These are phyloP conservation scores for Protonibea diacanthus DNA, from an alignment of 2,797 vertebrate species.

Conservation along the genomic window DNA sequence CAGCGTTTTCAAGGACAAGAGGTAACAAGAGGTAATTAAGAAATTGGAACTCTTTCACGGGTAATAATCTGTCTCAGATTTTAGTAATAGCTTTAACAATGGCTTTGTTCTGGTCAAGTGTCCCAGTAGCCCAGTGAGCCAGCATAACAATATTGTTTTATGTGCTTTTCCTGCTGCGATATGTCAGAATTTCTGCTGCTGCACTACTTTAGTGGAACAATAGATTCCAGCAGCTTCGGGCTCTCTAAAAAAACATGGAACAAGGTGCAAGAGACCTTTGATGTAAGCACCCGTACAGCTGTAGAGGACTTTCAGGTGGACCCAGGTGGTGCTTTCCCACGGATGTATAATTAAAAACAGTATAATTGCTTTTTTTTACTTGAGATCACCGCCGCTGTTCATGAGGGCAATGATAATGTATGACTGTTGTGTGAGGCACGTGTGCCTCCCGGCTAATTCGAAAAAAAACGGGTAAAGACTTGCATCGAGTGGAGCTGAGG, in stretches of 20 bases:
- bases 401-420: background rate
- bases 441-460: background rate
- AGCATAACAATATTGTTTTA: background rate
- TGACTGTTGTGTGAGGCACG: background rate
- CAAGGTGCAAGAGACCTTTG: too few species aligned
- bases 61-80: background rate
- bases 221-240: background rate
- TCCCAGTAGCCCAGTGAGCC: background rate
- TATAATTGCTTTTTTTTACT: background rate
- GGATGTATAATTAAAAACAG: background rate
- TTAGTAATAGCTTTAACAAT: background rate
- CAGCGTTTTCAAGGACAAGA: background rate
- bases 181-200: background rate
- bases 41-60: background rate
- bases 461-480: too few species aligned
- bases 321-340: background rate
- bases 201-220: background rate
- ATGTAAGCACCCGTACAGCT: background rate
- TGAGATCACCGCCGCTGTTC: conserved; percentile 20
- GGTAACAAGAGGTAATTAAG: background rate
- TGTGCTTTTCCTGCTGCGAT: background rate
- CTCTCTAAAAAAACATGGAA: background rate
- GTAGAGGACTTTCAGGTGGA: background rate
- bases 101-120: background rate
- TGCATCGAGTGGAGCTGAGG: too few species aligned